Evolutionary conservation across 2,888 invertebrate genomes (phyloP).

Genomic region (Polia nebulosa): DNA sequence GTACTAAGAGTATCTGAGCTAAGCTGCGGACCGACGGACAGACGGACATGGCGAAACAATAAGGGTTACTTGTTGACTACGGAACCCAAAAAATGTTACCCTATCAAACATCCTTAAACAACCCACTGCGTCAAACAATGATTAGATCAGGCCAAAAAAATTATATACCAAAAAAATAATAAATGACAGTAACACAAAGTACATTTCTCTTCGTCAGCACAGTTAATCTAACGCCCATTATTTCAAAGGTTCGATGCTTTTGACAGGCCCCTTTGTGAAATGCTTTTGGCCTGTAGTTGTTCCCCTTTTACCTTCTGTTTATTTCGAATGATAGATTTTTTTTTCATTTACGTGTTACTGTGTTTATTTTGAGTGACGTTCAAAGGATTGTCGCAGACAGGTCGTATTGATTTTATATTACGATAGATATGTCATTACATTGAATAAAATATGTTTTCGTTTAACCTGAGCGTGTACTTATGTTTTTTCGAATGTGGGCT

Average conservation of each 20-base stretch:
- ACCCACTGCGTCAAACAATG: slow-evolving; percentile 27
- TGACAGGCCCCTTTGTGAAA: slow-evolving; percentile 66
- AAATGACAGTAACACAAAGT: slow-evolving; percentile 61
- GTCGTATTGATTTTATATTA: slow-evolving; percentile 53
- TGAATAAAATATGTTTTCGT: slow-evolving; percentile 45
- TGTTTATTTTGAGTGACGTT: slow-evolving; percentile 57
- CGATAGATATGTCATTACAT: slow-evolving; percentile 55
- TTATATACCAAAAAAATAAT: slow-evolving; percentile 57
- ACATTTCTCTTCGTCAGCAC: slow-evolving; percentile 64
- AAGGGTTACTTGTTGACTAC: too few species aligned
- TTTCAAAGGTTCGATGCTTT: slow-evolving; percentile 69
- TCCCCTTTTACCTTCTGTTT: slow-evolving; percentile 45
- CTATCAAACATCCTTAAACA: neutral
- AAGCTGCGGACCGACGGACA: too few species aligned
- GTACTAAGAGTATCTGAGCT: too few species aligned
- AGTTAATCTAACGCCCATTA: slow-evolving; percentile 67
- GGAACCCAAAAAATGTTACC: too few species aligned
- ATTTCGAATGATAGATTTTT: slow-evolving; percentile 51
- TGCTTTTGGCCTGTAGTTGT: slow-evolving; percentile 60
- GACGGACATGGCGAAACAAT: too few species aligned
- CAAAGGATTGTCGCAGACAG: slow-evolving; percentile 64
- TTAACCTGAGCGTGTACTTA: slow-evolving; percentile 10
- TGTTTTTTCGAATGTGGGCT: slow-evolving; percentile 16
- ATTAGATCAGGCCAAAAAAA: slow-evolving; percentile 51
- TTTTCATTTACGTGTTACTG: slow-evolving; percentile 56